Evolutionary conservation across 2,113 vertebrate species (phyloP), one percentile per base, ranked within the genome.

Genomic region (Balaeniceps rex): DNA sequence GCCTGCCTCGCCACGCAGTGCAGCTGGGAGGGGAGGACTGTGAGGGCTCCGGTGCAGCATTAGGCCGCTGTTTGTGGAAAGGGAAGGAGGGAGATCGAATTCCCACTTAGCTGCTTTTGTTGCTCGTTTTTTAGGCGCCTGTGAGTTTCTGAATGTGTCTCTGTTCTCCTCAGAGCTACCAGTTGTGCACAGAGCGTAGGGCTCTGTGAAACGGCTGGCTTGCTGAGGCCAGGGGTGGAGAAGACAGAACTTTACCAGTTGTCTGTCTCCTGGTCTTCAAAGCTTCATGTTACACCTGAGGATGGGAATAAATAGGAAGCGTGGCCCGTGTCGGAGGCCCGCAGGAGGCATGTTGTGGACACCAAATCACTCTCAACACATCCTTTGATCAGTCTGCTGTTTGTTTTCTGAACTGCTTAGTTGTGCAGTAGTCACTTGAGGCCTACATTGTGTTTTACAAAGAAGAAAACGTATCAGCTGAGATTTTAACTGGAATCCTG

Each of bases 171-270:
- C 52, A 14, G 80, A 33, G 69, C 61, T 5, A 0, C 21, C 0
- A 2, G 54, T 12, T 33, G 8, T 6, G 15, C 1, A 8, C 1
- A 9, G 36, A 13, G 18, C 0, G 6, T 2, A 10, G 33, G 38
- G 22, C 49, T 74, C 34, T 9, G 29, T 17, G 14, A 15, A 42
- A 4, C 25, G 11, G 46, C 46, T 0, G 1, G 12, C 80, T 23
- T 4, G 3, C 55, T 52, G 34, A 33, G 75, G 55, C 31, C 12
- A 1, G 2, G 3, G 2, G 3, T 14, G 31, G 9, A 33, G 19
- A 10, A 4, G 3, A 18, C 52, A 38, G n/a, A 52, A 19, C 46
- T 29, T 16, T 8, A 11, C 19, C 44, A 34, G 42, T 7, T 66
- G 18, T 25, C 34, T 3, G 3, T 23, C 40, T 85, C 31, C 31